phyloP scores from a whole-genome alignment of 2,888 invertebrate species.

The Eueremaeus valkanovi region DNA sequence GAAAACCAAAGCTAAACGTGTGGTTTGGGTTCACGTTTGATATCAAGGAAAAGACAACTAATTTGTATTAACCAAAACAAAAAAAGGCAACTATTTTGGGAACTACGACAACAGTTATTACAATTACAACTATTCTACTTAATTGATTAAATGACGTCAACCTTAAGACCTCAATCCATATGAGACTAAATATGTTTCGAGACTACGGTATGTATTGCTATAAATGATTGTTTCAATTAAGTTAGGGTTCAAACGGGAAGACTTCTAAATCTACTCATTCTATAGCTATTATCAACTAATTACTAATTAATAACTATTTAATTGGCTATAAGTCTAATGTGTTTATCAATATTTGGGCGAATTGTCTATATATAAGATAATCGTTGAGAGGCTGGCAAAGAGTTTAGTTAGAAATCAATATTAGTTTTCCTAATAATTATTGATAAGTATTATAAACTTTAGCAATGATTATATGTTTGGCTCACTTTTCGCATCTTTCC shows the following conservation, averaged over 20 bases:
- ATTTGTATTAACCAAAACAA: constrained; percentile 19
- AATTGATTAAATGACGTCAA: too few species aligned
- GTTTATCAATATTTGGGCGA: constrained; percentile 17
- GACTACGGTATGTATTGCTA: too few species aligned
- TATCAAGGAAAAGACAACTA: constrained; percentile 37
- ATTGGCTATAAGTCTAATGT: neutral
- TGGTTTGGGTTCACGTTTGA: constrained; percentile 13
- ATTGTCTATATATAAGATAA: neutral
- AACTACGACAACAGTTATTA: too few species aligned
- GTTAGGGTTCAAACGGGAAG: too few species aligned
- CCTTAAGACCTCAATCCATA: too few species aligned
- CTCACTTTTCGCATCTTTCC: constrained; percentile 82
- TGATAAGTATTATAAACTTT: neutral
- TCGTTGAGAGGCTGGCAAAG: constrained; percentile 25
- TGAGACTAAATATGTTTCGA: too few species aligned
- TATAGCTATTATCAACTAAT: too few species aligned
- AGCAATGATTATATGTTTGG: constrained; percentile 57
- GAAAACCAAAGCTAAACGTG: constrained; percentile 35
- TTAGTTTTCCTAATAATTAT: constrained; percentile 7
- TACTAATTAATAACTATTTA: neutral
- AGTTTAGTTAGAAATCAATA: constrained; percentile 28
- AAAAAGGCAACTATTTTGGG: neutral
- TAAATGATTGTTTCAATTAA: too few species aligned
- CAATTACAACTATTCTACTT: neutral
- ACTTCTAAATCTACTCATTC: too few species aligned